phyloP scores from a whole-genome alignment of 1,140 invertebrate species.

The Charaxes varanes region DNA sequence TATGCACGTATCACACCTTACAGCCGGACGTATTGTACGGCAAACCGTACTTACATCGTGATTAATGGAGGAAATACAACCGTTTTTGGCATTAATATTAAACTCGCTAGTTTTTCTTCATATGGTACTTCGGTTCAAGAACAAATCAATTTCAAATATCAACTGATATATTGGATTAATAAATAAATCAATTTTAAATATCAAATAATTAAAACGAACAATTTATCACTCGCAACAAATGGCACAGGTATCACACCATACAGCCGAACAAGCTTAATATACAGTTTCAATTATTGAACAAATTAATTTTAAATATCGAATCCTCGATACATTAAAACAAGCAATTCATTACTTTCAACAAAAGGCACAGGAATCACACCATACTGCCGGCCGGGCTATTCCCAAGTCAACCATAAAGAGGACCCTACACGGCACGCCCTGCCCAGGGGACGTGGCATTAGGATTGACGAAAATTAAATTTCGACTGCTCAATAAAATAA shows the following conservation, averaged over 20 bases:
- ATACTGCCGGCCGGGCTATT: slow-evolving; percentile 30
- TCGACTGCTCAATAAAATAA: slow-evolving; percentile 48
- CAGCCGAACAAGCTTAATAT: slow-evolving; percentile 15
- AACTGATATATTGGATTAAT: too few species aligned
- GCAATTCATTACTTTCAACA: slow-evolving; percentile 18
- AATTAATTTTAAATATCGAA: slow-evolving; percentile 11
- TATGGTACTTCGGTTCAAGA: too few species aligned
- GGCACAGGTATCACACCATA: slow-evolving; percentile 34
- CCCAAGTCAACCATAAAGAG: slow-evolving; percentile 40
- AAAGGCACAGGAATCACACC: slow-evolving; percentile 29
- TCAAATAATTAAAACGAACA: slow-evolving; percentile 14
- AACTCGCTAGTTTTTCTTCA: too few species aligned
- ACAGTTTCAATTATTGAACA: too few species aligned
- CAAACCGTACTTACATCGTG: too few species aligned
- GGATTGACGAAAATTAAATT: slow-evolving; percentile 40
- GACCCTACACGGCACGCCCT: slow-evolving; percentile 24
- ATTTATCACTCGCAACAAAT: slow-evolving; percentile 16
- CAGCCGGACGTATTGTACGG: too few species aligned
- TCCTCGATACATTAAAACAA: slow-evolving; percentile 12
- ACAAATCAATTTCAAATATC: too few species aligned
- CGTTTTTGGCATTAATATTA: too few species aligned
- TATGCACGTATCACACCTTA: too few species aligned
- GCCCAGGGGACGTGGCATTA: slow-evolving; percentile 41
- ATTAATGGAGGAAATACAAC: too few species aligned
- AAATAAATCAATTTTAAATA: slow-evolving; percentile 13